Conservation (phyloP, 2,797 vertebrate species). For the Sitta carolinensis region DNA sequence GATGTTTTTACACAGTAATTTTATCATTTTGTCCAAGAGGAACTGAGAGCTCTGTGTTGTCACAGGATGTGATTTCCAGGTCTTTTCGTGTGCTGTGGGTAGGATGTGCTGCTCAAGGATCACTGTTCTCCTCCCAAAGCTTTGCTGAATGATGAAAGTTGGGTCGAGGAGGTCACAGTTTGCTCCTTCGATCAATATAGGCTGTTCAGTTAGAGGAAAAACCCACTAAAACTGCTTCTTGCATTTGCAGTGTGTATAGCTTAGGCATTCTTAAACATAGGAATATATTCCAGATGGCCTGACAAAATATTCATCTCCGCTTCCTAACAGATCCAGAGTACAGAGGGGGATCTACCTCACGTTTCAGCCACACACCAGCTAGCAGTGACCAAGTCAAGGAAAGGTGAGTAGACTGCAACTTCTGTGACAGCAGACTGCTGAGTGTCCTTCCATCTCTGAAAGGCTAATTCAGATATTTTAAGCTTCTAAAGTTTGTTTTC, state of each 20-base stretch:
- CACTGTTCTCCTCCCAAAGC: not conserved
- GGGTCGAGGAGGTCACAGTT: not conserved
- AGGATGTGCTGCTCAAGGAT: not conserved
- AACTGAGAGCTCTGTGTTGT: not conserved
- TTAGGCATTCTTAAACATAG: not conserved
- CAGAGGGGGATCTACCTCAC: slow-evolving; percentile 85
- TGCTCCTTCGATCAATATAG: not conserved
- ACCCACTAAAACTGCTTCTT: not conserved
- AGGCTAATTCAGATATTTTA: not conserved
- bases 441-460: not conserved
- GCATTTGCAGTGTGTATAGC: not conserved
- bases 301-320: not conserved
- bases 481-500: not conserved
- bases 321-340: slow-evolving; percentile 87
- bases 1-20: not conserved
- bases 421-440: not conserved
- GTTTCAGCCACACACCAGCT: slow-evolving; percentile 70
- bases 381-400: slow-evolving; percentile 74
- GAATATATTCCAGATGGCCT: not conserved
- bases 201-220: not conserved
- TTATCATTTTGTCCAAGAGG: not conserved
- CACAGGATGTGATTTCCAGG: not conserved
- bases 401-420: slow-evolving; percentile 66
- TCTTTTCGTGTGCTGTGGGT: not conserved
- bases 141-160: not conserved